Conservation (phyloP, 2,888 invertebrate genomes). For the Cryptophagus acutangulus region DNA sequence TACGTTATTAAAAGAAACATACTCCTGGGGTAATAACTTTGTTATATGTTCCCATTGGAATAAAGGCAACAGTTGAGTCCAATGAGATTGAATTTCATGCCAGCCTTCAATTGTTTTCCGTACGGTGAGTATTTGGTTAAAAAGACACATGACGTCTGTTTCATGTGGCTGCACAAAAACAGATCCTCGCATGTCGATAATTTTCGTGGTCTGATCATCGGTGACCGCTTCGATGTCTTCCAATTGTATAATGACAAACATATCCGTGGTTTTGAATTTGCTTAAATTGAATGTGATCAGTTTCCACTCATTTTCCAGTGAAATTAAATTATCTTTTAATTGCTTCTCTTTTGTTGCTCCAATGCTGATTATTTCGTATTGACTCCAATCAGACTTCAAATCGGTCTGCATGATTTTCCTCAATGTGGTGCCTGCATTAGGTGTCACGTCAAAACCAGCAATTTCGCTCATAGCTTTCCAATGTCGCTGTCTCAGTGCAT, state of each 20-base stretch:
- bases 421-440: conserved; percentile 75
- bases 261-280: conserved; percentile 56
- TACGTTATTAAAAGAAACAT: conserved; percentile 37
- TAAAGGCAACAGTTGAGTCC: conserved; percentile 76
- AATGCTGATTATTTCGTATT: conserved; percentile 75
- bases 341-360: conserved; percentile 73
- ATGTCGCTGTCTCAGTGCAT: conserved; percentile 70
- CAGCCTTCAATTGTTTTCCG: conserved; percentile 69
- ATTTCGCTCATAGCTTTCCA: conserved; percentile 80
- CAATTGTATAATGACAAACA: conserved; percentile 61
- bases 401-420: conserved; percentile 69
- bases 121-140: conserved; percentile 61
- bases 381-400: conserved; percentile 63
- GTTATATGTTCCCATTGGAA: conserved; percentile 45
- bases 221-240: conserved; percentile 72
- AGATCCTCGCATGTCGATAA: conserved; percentile 76
- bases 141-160: conserved; percentile 61
- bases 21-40: conserved; percentile 44
- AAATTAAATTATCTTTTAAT: conserved; percentile 65
- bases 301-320: conserved; percentile 74
- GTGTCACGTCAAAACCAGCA: conserved; percentile 71
- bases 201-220: conserved; percentile 75
- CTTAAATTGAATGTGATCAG: conserved; percentile 62
- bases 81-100: conserved; percentile 74
- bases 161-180: conserved; percentile 79